Percentiles rank a stretch among this genome's conserved stretches.
Conservation (phyloP, 2,113 vertebrate genomes). For the Bostrychus sinensis region DNA sequence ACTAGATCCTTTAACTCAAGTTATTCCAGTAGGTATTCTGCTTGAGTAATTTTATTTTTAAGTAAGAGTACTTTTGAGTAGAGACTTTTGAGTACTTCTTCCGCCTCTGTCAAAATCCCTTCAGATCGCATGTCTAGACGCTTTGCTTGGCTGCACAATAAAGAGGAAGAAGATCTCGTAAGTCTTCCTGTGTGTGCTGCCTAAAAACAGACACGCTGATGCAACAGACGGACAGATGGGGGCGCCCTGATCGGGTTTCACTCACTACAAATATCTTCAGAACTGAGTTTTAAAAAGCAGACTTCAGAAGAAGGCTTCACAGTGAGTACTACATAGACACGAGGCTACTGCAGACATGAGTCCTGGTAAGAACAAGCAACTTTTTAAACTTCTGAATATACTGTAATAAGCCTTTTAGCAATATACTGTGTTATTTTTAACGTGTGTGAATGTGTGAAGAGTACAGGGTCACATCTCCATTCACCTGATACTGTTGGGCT, state of each 20-base stretch:
- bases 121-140: not conserved
- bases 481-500: not conserved
- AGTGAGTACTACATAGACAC: not conserved
- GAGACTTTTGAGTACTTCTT: no score
- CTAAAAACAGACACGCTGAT: constrained; percentile 47
- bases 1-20: no score
- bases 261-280: constrained; percentile 54
- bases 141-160: not conserved
- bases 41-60: no score
- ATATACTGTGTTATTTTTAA: not conserved
- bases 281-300: not conserved
- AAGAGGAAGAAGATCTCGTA: constrained; percentile 7
- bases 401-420: no score
- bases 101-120: no score
- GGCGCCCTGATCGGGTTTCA: constrained; percentile 49
- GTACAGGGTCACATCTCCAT: no score
- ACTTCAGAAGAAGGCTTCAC: constrained; percentile 10
- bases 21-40: no score
- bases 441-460: not conserved
- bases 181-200: not conserved
- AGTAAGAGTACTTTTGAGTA: no score
- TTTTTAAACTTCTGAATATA: no score
- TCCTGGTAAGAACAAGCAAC: constrained; percentile 39
- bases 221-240: constrained; percentile 16
- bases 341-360: constrained; percentile 48